Conservation (phyloP, 2,113 vertebrate species). For the Felis catus region F.catus_Fca126_mat1.0 CM031415.1:204129001-204129500, state of each 20-base stretch:
- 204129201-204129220: not conserved
- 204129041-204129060: too few relatives aligned
- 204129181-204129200: not conserved
- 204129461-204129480: too few relatives aligned
- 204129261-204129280: not conserved
- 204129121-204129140: not conserved
- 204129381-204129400: not conserved
- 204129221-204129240: not conserved
- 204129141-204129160: not conserved
- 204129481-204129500: too few relatives aligned
- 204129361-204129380: not conserved
- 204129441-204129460: too few relatives aligned
- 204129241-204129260: not conserved
- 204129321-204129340: not conserved
- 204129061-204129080: too few relatives aligned
- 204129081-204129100: too few relatives aligned
- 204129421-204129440: too few relatives aligned
- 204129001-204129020: too few relatives aligned
- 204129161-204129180: not conserved
- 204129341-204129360: not conserved
- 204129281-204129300: not conserved
- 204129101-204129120: not conserved
- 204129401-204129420: not conserved
- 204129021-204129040: too few relatives aligned
- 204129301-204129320: not conserved